phyloP scores from a whole-genome alignment of 2,113 vertebrate genomes.

The Oncorhynchus gorbuscha region DNA sequence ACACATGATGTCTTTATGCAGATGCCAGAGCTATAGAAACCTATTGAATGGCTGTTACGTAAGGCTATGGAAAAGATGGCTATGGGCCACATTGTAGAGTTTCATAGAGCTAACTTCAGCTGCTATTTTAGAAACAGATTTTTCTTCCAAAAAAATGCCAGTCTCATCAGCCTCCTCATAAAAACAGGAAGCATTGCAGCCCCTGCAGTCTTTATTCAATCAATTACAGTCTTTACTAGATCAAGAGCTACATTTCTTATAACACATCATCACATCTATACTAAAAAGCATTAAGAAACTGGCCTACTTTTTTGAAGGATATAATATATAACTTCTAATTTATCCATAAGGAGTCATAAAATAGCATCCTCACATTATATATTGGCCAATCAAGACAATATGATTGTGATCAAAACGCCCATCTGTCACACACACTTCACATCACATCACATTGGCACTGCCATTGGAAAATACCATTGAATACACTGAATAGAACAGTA shows the following conservation, averaged over 20 bases:
- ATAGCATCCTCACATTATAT: background rate
- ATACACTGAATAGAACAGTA: background rate
- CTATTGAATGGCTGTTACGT: conserved; percentile 43
- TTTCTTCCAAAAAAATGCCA: conserved; percentile 16
- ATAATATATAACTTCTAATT: background rate
- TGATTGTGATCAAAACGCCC: conserved; percentile 48
- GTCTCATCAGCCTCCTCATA: conserved; percentile 2
- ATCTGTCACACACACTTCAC: conserved; percentile 37
- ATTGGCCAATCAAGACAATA: conserved; percentile 40
- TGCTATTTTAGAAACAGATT: conserved; percentile 44
- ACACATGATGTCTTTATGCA: conserved; percentile 50
- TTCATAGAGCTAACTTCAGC: conserved; percentile 20
- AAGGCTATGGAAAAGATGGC: conserved; percentile 36
- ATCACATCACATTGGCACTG: background rate
- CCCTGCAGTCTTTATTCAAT: conserved; percentile 1
- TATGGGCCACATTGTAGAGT: conserved; percentile 17
- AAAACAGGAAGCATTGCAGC: conserved; percentile 6
- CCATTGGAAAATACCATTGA: background rate
- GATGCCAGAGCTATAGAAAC: conserved; percentile 47
- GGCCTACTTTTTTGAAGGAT: background rate
- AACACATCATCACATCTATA: too few relatives aligned
- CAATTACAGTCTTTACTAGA: too few relatives aligned
- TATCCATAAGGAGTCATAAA: conserved; percentile 20
- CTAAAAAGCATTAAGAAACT: background rate
- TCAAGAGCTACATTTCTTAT: too few relatives aligned